Evolutionary conservation across 2,797 vertebrate genomes (phyloP), one percentile per base, ranked within the genome.

Genomic region (Hippoglossus hippoglossus): DNA sequence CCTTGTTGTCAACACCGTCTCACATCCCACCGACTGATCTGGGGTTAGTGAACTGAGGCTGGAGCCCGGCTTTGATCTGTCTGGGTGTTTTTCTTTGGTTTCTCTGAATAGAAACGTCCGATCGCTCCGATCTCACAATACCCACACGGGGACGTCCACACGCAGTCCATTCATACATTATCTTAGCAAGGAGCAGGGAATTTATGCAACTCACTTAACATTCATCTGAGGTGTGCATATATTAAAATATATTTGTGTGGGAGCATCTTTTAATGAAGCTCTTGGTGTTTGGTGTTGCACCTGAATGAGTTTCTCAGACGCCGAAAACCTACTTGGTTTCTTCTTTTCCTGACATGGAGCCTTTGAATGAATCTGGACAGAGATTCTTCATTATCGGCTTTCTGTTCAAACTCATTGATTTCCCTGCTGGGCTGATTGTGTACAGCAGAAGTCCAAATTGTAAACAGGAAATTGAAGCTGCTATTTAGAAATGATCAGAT

Each of bases 241-340:
- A 89, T 88, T 89, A 91, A 66, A 85, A 87, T 82, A 75, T 50
- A 79, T 87, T 72, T 84, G 58, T 34, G 46, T 61, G 60, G 59
- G 69, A 73, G 65, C 52, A 49, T 77, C 62, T 76, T 82, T 63
- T 81, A 85, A 86, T 87, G 68, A 84, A 77, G 67, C 67, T 64
- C 72, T 71, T 26, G 13, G 61, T 73, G 70, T 82, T 84, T 77
- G 52, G 11, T 56, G 57, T 21, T 54, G 50, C 36, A 80, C 52
- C 75, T 70, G 64, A 80, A 59, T 39, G 34, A 28, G 21, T 34
- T 60, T 50, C 50, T 21, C 2, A 41, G 18, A 39, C 11, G 12
- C 36, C 3, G 3, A 8, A 39, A 39, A 12, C 12, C 34, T 4
- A 13, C 36, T 39, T 4, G 36, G 36, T 34, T 39, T 39, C 11